These are phyloP conservation scores for Amiota minor DNA, from an alignment of 2,888 invertebrate species.

Conservation along the genomic window DNA sequence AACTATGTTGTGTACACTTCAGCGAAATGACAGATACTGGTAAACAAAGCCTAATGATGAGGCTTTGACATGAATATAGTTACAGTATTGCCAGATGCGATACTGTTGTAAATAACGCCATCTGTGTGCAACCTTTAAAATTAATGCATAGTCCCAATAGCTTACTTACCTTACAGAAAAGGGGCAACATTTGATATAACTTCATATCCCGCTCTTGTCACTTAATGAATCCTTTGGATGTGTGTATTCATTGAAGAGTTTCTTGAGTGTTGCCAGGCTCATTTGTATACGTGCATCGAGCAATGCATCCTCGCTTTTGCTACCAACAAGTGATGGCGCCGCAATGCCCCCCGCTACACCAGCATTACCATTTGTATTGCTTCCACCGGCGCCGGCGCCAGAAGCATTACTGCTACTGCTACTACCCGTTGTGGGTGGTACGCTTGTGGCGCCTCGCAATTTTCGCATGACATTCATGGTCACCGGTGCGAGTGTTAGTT, in stretches of 20 bases:
- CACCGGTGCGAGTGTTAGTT: neutral
- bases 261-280: slow-evolving; percentile 95
- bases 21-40: too few relatives aligned
- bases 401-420: slow-evolving; percentile 75
- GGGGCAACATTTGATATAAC: slow-evolving; percentile 96
- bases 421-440: slow-evolving; percentile 64
- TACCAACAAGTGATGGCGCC: slow-evolving; percentile 54
- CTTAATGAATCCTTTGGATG: slow-evolving; percentile 88
- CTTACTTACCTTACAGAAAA: slow-evolving; percentile 92
- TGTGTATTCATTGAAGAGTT: slow-evolving; percentile 94
- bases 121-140: too few relatives aligned
- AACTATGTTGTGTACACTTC: too few relatives aligned
- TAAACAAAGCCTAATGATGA: too few relatives aligned
- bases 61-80: too few relatives aligned
- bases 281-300: slow-evolving; percentile 87
- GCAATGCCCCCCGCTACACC: slow-evolving; percentile 68
- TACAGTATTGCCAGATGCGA: too few relatives aligned
- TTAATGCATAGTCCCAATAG: too few relatives aligned
- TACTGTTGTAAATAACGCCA: too few relatives aligned
- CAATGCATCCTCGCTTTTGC: slow-evolving; percentile 72
- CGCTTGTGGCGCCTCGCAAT: slow-evolving; percentile 77
- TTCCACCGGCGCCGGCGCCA: slow-evolving; percentile 72
- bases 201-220: slow-evolving; percentile 92
- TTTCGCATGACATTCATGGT: slow-evolving; percentile 94
- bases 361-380: slow-evolving; percentile 74